A percentile compares a stretch with the other conserved stretches of the same genome.
phyloP scores from a whole-genome alignment of 92 coral and sea anemone species.

The Umimayanthus chanpuru region DNA sequence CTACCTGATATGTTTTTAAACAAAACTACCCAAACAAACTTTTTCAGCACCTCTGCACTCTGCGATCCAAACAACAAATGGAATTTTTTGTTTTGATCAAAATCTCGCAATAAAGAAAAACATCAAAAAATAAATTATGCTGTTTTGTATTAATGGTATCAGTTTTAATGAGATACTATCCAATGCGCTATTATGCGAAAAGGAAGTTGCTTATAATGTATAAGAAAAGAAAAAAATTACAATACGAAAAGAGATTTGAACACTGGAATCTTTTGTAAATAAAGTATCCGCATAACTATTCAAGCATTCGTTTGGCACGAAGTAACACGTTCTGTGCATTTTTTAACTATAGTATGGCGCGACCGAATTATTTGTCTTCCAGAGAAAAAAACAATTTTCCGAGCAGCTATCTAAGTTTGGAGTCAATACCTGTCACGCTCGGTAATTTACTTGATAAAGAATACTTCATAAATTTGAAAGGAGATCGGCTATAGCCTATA shows the following conservation, averaged over 20 bases:
- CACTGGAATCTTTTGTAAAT: not conserved
- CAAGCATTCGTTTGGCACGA: conserved; percentile 10
- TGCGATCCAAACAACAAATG: not conserved
- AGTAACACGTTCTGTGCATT: not conserved
- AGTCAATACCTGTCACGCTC: not conserved
- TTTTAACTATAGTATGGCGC: not conserved
- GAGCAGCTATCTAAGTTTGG: not conserved
- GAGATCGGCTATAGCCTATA: not conserved
- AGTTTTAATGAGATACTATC: conserved; percentile 29
- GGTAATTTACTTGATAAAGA: conserved; percentile 34
- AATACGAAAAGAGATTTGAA: conserved; percentile 3
- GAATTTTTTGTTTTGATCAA: not conserved
- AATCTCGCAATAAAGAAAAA: not conserved
- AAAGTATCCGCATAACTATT: not conserved
- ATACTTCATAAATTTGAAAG: conserved; percentile 6
- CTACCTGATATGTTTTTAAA: not conserved
- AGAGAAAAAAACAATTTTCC: not conserved
- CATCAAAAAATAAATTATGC: conserved; percentile 7
- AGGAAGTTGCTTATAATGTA: not conserved
- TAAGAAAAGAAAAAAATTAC: conserved; percentile 19
- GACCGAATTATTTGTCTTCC: not conserved
- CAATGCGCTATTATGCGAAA: conserved; percentile 20
- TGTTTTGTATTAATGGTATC: not conserved
- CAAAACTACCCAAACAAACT: conserved; percentile 21
- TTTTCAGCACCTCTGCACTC: conserved; percentile 17